phyloP scores from a whole-genome alignment of 2,888 invertebrate species.

The Epinotia brunnichana region DNA sequence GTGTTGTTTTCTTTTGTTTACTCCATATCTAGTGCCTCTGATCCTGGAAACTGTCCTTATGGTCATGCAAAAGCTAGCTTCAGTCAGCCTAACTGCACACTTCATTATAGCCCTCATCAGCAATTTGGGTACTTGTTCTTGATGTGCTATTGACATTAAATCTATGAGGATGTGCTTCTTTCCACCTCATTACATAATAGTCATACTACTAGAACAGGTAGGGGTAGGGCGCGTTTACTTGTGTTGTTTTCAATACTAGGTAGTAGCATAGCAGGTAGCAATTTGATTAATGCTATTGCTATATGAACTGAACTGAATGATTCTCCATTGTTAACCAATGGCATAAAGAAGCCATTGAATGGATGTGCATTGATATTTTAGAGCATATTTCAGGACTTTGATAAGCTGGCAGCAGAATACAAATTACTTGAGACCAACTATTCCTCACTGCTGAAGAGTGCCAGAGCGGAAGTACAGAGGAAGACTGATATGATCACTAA shows the following conservation, averaged over 20 bases:
- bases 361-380: slow-evolving; percentile 76
- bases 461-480: slow-evolving; percentile 72
- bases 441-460: slow-evolving; percentile 73
- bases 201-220: background rate
- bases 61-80: too few relatives aligned
- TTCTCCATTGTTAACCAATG: slow-evolving; percentile 24
- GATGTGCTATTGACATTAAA: too few relatives aligned
- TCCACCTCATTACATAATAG: too few relatives aligned
- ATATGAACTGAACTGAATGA: background rate
- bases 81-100: too few relatives aligned
- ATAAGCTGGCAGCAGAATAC: slow-evolving; percentile 65
- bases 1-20: too few relatives aligned
- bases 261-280: background rate
- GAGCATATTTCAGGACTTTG: slow-evolving; percentile 79
- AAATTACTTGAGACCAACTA: slow-evolving; percentile 69
- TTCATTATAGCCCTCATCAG: too few relatives aligned
- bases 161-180: too few relatives aligned
- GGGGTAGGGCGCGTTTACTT: background rate
- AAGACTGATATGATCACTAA: slow-evolving; percentile 69
- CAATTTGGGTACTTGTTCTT: too few relatives aligned
- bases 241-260: background rate
- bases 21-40: too few relatives aligned
- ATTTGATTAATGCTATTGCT: background rate
- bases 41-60: too few relatives aligned
- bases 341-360: slow-evolving; percentile 51